Evolutionary conservation across 2,797 vertebrate species (phyloP).

Genomic region (Poeciliopsis gracilis): DNA sequence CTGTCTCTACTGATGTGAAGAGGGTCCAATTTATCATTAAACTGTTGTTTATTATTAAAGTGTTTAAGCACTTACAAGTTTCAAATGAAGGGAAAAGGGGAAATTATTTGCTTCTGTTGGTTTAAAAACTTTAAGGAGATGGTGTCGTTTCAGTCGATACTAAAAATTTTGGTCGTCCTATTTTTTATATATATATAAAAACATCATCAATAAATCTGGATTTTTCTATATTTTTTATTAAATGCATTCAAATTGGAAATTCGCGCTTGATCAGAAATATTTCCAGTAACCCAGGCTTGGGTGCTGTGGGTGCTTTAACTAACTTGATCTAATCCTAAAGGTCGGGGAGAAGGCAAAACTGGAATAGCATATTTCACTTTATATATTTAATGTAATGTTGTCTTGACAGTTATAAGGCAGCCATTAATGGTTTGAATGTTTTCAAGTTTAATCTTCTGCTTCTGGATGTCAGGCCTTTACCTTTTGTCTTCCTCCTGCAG

Average conservation of each 20-base stretch:
- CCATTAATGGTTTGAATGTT: neutral
- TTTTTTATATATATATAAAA: too few relatives aligned
- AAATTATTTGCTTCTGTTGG: neutral
- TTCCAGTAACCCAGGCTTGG: neutral
- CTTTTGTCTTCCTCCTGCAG: slow-evolving; percentile 59
- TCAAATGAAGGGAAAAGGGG: neutral
- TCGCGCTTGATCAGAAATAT: neutral
- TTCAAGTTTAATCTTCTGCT: neutral
- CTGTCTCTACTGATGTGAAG: slow-evolving; percentile 24
- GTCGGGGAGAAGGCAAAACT: neutral
- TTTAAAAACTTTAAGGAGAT: neutral
- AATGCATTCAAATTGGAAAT: neutral
- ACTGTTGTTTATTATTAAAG: neutral
- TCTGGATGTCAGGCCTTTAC: neutral
- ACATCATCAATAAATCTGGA: too few relatives aligned
- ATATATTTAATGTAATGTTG: too few relatives aligned
- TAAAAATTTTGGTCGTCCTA: neutral
- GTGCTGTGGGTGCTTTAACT: neutral
- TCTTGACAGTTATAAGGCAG: neutral
- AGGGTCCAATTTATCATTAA: slow-evolving; percentile 18
- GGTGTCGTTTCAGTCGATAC: neutral
- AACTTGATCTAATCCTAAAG: neutral
- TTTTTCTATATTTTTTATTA: neutral
- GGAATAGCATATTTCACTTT: neutral
- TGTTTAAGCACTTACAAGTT: neutral